phyloP scores from a whole-genome alignment of 2,797 vertebrate species.

The Eutrigla gurnardus region DNA sequence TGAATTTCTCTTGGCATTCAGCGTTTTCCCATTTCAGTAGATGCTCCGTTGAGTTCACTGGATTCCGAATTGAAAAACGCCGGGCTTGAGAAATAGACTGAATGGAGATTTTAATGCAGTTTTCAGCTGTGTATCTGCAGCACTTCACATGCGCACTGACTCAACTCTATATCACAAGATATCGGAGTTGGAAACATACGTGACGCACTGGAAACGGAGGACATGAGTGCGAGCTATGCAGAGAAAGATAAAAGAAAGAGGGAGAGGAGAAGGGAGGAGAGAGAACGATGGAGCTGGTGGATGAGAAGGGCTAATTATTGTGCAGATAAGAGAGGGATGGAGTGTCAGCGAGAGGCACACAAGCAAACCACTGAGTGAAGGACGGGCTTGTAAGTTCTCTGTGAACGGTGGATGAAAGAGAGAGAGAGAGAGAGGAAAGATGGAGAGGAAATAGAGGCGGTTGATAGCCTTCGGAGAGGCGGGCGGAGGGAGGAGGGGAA shows the following conservation, averaged over 20 bases:
- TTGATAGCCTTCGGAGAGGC: conserved; percentile 38
- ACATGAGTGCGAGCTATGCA: conserved; percentile 22
- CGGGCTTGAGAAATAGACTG: neutral
- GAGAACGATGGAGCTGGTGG: conserved; percentile 7
- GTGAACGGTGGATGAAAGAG: conserved; percentile 46
- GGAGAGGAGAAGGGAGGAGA: neutral
- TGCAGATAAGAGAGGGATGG: conserved; percentile 4
- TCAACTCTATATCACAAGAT: neutral
- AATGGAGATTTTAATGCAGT: neutral
- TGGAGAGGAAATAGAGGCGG: conserved; percentile 28
- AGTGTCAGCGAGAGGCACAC: neutral
- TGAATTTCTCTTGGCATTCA: conserved; percentile 16
- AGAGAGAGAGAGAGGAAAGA: conserved; percentile 22
- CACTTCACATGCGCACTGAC: neutral
- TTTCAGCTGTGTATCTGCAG: neutral
- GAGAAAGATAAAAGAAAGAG: conserved; percentile 22
- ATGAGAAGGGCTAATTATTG: conserved; percentile 51
- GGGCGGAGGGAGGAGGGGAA: conserved; percentile 21
- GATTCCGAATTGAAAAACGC: conserved; percentile 5
- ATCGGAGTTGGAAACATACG: conserved; percentile 15
- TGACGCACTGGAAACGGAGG: neutral
- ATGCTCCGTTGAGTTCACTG: conserved; percentile 1
- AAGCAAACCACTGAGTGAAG: conserved; percentile 43
- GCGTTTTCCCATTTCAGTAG: neutral
- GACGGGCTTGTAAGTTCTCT: conserved; percentile 49